phyloP scores from a whole-genome alignment of 2,888 invertebrate species.

The Mystacides longicornis region DNA sequence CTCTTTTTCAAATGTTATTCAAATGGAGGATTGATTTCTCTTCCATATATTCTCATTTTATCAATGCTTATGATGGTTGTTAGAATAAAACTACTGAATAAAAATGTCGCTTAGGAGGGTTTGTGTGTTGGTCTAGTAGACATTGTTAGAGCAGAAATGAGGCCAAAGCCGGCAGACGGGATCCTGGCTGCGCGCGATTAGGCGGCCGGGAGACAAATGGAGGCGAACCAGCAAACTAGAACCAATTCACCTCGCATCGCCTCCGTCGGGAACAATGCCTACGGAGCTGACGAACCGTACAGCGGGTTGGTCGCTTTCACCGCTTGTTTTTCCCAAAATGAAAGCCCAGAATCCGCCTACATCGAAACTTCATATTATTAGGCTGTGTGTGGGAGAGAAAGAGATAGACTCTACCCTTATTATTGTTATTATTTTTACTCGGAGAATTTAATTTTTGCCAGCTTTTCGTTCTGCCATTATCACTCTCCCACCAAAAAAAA shows the following conservation, averaged over 20 bases:
- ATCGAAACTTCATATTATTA: slow-evolving; percentile 8
- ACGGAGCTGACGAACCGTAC: neutral
- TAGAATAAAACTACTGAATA: too few species aligned
- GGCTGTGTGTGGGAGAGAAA: neutral
- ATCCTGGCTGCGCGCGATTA: slow-evolving; percentile 20
- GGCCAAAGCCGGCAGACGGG: slow-evolving; percentile 14
- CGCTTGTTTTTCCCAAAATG: neutral
- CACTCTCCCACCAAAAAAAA: too few species aligned
- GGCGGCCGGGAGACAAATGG: slow-evolving; percentile 23
- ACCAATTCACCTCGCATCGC: neutral
- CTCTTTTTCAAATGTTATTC: too few species aligned
- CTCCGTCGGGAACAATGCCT: neutral
- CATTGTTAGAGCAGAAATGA: slow-evolving; percentile 10
- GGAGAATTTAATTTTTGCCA: slow-evolving; percentile 1
- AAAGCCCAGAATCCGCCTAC: slow-evolving; percentile 7
- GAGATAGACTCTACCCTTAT: neutral
- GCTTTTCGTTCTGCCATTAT: too few species aligned
- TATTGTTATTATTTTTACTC: neutral
- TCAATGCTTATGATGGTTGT: too few species aligned
- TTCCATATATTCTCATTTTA: too few species aligned
- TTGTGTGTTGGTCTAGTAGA: neutral
- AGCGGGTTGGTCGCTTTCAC: neutral
- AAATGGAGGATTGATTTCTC: too few species aligned
- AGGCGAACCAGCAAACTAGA: neutral
- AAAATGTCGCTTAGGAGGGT: neutral